These are phyloP conservation scores for Actinia equina DNA, from an alignment of 64 coral and sea anemone species.

Conservation along the genomic window DNA sequence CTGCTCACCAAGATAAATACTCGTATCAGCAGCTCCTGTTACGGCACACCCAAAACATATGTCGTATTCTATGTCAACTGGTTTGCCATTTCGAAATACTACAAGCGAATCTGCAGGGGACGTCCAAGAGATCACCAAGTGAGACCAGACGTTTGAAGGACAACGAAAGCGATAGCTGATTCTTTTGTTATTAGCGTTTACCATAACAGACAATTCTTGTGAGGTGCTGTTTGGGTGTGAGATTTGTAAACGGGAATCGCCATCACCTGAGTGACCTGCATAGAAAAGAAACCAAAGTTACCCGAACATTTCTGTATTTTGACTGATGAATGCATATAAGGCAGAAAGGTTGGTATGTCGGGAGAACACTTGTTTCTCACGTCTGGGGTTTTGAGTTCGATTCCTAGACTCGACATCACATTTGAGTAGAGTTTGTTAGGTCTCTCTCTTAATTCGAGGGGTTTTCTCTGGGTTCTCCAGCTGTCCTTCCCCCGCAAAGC, in stretches of 20 bases:
- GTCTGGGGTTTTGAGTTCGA: too few relatives aligned
- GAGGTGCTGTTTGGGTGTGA: background rate
- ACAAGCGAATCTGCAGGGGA: background rate
- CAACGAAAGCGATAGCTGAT: background rate
- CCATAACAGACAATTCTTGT: background rate
- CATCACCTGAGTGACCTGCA: background rate
- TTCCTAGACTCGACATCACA: too few relatives aligned
- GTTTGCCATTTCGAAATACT: background rate
- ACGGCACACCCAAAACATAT: background rate
- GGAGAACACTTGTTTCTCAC: too few relatives aligned
- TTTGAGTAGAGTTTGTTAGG: too few relatives aligned
- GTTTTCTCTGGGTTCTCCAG: too few relatives aligned
- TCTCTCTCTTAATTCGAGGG: too few relatives aligned
- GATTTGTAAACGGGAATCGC: background rate
- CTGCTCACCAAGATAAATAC: background rate
- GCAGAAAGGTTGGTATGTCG: too few relatives aligned
- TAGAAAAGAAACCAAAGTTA: background rate
- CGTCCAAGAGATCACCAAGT: background rate
- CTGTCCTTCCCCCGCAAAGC: too few relatives aligned
- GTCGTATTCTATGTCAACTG: background rate
- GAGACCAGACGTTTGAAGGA: conserved; percentile 2
- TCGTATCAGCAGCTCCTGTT: background rate
- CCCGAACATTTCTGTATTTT: too few relatives aligned
- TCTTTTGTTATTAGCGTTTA: background rate
- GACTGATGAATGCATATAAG: too few relatives aligned